phyloP scores from a whole-genome alignment of 2,888 invertebrate species.

The Bhutanitis thaidina region DNA sequence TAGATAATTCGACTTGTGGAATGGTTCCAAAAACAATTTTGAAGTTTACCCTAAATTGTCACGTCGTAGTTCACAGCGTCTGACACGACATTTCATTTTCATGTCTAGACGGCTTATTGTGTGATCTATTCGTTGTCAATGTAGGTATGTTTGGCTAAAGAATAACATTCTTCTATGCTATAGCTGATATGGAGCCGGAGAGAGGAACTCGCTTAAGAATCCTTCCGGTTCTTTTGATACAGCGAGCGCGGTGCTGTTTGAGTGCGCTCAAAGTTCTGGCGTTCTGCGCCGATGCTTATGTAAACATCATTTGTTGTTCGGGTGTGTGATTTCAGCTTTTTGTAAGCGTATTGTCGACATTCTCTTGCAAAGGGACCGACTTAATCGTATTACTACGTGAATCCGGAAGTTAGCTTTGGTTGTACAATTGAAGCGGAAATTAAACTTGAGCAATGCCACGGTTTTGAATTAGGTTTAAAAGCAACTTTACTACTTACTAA shows the following conservation, averaged over 20 bases:
- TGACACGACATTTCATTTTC: not conserved
- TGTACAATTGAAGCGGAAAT: conserved; percentile 23
- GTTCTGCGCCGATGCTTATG: conserved; percentile 51
- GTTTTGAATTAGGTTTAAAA: not conserved
- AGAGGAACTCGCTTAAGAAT: conserved; percentile 47
- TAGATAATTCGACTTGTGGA: conserved; percentile 3
- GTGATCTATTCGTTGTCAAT: not conserved
- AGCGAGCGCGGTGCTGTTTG: conserved; percentile 40
- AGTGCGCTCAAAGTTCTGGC: conserved; percentile 55
- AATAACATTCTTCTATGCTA: conserved; percentile 1
- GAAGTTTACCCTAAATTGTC: not conserved
- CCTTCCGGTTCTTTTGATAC: conserved; percentile 68
- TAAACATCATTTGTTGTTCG: conserved; percentile 62
- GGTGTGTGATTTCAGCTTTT: conserved; percentile 55
- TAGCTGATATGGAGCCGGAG: conserved; percentile 31
- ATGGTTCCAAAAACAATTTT: not conserved
- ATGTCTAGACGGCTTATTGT: not conserved
- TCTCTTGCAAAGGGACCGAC: conserved; percentile 41
- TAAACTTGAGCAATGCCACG: conserved; percentile 14
- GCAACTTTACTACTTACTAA: too few species aligned
- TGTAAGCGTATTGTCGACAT: conserved; percentile 53
- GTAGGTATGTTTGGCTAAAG: conserved; percentile 4
- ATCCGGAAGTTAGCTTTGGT: conserved; percentile 42
- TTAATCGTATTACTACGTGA: conserved; percentile 51
- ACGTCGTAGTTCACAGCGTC: not conserved